Percentiles rank a stretch among this genome's conserved stretches.
phyloP scores from a whole-genome alignment of 2,888 invertebrate genomes.

The Folsomia candida region DNA sequence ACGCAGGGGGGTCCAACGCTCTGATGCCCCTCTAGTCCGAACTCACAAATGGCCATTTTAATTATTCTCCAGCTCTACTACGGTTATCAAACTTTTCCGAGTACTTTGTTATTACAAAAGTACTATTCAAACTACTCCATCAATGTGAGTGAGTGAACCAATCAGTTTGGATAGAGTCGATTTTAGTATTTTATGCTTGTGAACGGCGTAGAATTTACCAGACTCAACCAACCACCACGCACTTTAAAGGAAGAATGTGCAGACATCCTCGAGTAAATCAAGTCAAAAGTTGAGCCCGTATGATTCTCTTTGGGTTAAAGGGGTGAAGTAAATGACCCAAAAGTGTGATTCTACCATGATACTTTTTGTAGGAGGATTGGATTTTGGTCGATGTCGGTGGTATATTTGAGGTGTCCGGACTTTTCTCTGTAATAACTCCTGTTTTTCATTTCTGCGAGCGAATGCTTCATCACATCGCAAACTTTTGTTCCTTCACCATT shows the following conservation, averaged over 20 bases:
- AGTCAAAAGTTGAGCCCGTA: conserved; percentile 18
- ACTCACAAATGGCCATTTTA: background rate
- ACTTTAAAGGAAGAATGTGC: background rate
- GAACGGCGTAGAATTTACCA: too few species aligned
- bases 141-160: background rate
- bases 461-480: background rate
- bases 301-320: conserved; percentile 19
- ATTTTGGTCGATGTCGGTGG: background rate
- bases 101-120: background rate
- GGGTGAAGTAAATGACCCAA: conserved; percentile 22
- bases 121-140: too few species aligned
- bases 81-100: background rate
- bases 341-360: conserved; percentile 16
- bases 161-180: background rate
- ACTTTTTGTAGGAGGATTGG: background rate
- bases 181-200: background rate
- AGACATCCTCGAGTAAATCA: conserved; percentile 10
- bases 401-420: background rate
- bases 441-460: background rate
- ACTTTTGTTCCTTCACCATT: background rate
- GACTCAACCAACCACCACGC: too few species aligned
- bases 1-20: too few species aligned
- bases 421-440: background rate
- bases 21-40: background rate
- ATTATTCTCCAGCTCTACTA: background rate